Base-by-base conservation (phyloP, 64 coral and sea anemone species). In the Montipora sp. region DNA sequence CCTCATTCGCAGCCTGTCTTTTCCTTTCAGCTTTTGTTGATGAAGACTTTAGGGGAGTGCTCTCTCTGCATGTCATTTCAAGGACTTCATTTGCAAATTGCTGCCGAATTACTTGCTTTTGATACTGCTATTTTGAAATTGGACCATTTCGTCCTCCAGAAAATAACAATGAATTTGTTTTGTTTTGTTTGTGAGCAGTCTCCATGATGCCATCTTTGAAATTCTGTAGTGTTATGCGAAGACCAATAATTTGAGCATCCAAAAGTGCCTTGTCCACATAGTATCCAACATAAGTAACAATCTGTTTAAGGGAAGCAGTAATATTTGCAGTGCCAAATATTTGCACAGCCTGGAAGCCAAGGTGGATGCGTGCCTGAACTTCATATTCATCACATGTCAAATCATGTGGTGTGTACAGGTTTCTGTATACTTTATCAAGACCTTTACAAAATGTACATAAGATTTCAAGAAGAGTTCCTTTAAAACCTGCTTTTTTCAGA, bases 171-270 rank as follows among this genome's bases (percentile, higher is more conserved):
- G 23, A 23, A 23, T 23, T 48, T 60, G 51, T 47, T 86, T 92
- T 92, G 7, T 36, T 51, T 61, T 18, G n/a, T 59, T 61, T 77
- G 53, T 92, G 90, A 20, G 70, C n/a, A n/a, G n/a, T n/a, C n/a
- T n/a, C 47, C 23, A 23, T 23, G 23, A 23, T 23, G 23, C 23
- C 23, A 23, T 23, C 23, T 23, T 23, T 23, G 23, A 92, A 85
- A 47, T 92, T 27, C 12, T 27, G 5, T n/a, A 92, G 58, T 13
- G 80, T 60, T 20, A 86, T 8, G 6, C 48, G 80, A 8, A 93
- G 74, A 3, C 91, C 91, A 50, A 87, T 75, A 50, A 73, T 13
- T n/a, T 63, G 6, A 11, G 58, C 91, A 93, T 93, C 91, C 16
- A 14, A 4, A 7, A 8, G 66, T 7, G 91, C 91, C 27, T 87